Evolutionary conservation across 2,797 vertebrate genomes (phyloP).

Genomic region (Scolopax bukidnonensis): DNA sequence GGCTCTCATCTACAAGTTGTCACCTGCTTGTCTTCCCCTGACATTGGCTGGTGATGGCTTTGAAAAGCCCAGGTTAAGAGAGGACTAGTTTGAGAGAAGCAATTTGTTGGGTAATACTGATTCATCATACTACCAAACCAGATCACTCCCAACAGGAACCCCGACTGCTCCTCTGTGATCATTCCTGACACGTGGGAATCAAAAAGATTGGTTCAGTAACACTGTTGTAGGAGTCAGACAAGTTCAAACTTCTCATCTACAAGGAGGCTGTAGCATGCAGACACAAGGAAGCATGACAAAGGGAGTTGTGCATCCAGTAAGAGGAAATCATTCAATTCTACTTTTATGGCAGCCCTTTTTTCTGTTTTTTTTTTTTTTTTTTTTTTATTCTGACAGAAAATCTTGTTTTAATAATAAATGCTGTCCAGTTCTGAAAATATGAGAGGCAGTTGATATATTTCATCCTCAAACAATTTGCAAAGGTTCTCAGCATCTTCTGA

Average conservation of each 20-base stretch:
- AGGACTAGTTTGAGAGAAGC: background rate
- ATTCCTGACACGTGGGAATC: background rate
- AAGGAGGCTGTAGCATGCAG: background rate
- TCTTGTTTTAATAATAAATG: background rate
- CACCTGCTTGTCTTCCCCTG: background rate
- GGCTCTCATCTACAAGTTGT: background rate
- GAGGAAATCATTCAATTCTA: background rate
- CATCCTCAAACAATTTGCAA: background rate
- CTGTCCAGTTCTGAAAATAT: background rate
- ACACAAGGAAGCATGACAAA: background rate
- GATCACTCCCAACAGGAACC: background rate
- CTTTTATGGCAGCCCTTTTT: background rate
- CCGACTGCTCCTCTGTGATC: background rate
- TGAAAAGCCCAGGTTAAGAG: background rate
- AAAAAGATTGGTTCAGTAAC: background rate
- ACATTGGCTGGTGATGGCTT: rapidly evolving
- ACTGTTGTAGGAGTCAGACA: background rate
- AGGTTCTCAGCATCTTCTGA: background rate
- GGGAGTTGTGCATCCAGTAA: background rate
- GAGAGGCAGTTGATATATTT: background rate
- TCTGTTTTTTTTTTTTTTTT: too few species aligned
- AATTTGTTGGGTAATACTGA: background rate
- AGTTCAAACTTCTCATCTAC: background rate
- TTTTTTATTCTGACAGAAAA: background rate
- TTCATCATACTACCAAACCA: background rate